Percentiles rank a stretch among this genome's conserved stretches.
Evolutionary conservation across 2,797 vertebrate genomes (phyloP).

Genomic region (Philypnodon macrostomus): DNA sequence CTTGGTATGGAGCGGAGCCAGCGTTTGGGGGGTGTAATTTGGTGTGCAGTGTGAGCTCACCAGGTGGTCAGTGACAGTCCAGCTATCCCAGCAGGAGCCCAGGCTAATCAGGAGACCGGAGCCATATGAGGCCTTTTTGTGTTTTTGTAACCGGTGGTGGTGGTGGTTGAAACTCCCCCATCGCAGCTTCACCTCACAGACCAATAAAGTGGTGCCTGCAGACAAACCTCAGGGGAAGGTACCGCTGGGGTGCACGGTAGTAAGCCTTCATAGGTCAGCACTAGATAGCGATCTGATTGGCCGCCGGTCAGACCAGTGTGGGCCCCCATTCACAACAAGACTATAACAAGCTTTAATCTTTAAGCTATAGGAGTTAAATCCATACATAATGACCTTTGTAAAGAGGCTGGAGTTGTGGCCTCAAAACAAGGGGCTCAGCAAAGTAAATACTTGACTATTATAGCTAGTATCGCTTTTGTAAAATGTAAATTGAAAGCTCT

Average conservation of each 20-base stretch:
- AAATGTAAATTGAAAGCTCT: too few species aligned
- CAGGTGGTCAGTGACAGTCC: constrained; percentile 40
- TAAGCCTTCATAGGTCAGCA: constrained; percentile 16
- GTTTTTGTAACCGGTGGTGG: constrained; percentile 15
- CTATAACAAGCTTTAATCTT: not conserved
- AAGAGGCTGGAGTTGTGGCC: too few species aligned
- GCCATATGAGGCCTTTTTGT: constrained; percentile 29
- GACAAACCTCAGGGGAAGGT: constrained; percentile 20
- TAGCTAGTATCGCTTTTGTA: too few species aligned
- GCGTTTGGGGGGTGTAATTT: constrained; percentile 45
- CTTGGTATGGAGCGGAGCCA: constrained; percentile 26
- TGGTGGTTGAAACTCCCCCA: constrained; percentile 19
- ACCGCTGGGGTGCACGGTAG: too few species aligned
- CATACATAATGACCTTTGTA: too few species aligned
- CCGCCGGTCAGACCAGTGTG: constrained; percentile 19
- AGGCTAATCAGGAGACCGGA: constrained; percentile 62
- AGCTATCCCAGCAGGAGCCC: constrained; percentile 44
- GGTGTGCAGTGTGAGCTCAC: constrained; percentile 33
- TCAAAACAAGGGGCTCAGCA: too few species aligned
- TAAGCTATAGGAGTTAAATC: not conserved
- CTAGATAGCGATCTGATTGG: constrained; percentile 32
- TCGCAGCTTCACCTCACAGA: constrained; percentile 22
- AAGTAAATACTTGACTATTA: too few species aligned
- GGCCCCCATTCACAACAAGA: not conserved
- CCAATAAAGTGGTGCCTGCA: constrained; percentile 22